Evolutionary conservation across 92 coral and sea anemone genomes (phyloP), one percentile per base, ranked within the genome.

Genomic region (Scolanthus callimorphus): DNA sequence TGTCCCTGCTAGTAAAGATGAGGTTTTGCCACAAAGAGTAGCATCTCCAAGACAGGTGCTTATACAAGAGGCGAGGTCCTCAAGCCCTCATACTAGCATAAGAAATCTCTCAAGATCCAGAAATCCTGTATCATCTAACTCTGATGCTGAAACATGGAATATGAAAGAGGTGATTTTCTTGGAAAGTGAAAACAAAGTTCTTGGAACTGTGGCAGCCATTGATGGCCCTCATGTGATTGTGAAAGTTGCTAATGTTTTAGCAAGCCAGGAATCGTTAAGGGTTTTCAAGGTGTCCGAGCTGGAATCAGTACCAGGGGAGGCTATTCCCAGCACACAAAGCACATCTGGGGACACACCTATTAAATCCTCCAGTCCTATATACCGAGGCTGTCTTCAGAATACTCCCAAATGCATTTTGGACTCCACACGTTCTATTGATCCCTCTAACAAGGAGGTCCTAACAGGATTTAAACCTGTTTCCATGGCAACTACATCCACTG

Each of bases 201-300:
- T 89, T 4, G 97, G 97, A 0, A 81, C 81, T 3, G 97, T 89
- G 19, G 91, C 88, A 0, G 91, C 91, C 0, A 76, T 85, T 11
- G 97, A 89, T 77, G 97, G 97, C 3, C 92, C 97, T 13, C 97
- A 89, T 50, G 97, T 89, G 15, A 89, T 89, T 37, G 97, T 89
- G 17, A 85, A 74, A 38, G 76, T 84, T 2, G 64, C 79, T 39
- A 76, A 51, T 54, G 69, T 52, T 0, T 24, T 69, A 25, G 47
- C 80, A 17, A 60, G 73, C 3, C 60, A 50, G 25, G 85, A 89
- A 31, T 62, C 92, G 17, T 59, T 84, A 12, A 82, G 91, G 3
- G 91, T 89, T 4, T 89, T 84, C 62, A 89, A 84, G 55, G 79
- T 80, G 4, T 89, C 97, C 12, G 97, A 89, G 45, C 65, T 89